Base-by-base conservation (phyloP, 2,113 vertebrate species). In the Mus pahari region DNA sequence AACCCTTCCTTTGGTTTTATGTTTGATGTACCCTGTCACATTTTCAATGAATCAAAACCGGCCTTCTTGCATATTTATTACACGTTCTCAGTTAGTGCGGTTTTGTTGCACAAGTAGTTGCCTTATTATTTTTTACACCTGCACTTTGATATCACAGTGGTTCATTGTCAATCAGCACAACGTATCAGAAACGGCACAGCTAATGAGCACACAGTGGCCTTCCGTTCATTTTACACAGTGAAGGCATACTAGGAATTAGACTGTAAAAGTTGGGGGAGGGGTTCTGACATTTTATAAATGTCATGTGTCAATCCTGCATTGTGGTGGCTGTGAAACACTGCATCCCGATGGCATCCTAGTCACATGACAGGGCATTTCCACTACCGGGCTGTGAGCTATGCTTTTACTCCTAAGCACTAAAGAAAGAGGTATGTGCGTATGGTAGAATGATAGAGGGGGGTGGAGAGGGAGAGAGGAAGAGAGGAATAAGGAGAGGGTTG, bases 61-160 rank as follows among this genome's bases (percentile, higher is more conserved):
- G 73, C 94, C 86, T 96, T 73, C 87, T 97, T 96, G 91, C 93
- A 95, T 97, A 97, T 96, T 98, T 97, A 97, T 95, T 97, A 83
- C 86, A 88, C 90, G 73, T 79, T 95, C 81, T 96, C 96, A 89
- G 94, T 96, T 97, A 97, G 96, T 91, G 95, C 86, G 70, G 92
- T 97, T 96, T 97, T 97, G 96, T 97, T 96, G 93, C 96, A 97
- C 94, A 92, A 95, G 90, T 84, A 92, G 93, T 97, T 92, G 92
- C 94, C 97, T 98, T 98, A 97, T 98, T 97, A 97, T 96, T 97
- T 97, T 98, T 98, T 98, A 98, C 79, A 97, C 86, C 97, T 97
- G 96, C 91, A 97, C 95, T 97, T 97, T 98, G 97, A 98, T 98
- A 97, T 95, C 75, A 83, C 93, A 81, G 95, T 90, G 91, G 92